Conservation (phyloP, 2,797 vertebrate genomes). For the Pampus argenteus region DNA sequence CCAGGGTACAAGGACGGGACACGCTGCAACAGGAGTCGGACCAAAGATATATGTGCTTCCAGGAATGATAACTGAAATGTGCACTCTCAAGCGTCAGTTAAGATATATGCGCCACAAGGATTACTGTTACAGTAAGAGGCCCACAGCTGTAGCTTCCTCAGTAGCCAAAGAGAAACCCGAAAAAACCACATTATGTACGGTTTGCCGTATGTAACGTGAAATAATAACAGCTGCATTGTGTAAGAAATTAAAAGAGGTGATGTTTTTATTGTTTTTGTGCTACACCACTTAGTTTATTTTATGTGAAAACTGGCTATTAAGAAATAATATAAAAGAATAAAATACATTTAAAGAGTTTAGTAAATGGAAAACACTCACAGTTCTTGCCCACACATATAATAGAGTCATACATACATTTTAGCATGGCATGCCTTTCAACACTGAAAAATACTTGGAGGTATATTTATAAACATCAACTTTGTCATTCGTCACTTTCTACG, state of each 20-base stretch:
- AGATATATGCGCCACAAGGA: constrained; percentile 78
- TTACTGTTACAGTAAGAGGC: constrained; percentile 76
- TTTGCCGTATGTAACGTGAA: constrained; percentile 70
- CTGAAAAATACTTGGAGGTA: constrained; percentile 36
- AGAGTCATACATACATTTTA: constrained; percentile 19
- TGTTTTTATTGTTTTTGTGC: constrained; percentile 47
- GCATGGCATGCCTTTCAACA: constrained; percentile 37
- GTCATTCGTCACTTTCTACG: constrained; percentile 67
- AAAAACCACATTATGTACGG: constrained; percentile 74
- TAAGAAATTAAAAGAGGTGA: constrained; percentile 49
- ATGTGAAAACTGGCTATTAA: constrained; percentile 33
- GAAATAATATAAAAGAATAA: constrained; percentile 18
- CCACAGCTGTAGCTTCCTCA: constrained; percentile 80
- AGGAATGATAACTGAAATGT: constrained; percentile 78
- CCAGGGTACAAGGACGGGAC: constrained; percentile 61
- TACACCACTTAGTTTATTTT: constrained; percentile 35
- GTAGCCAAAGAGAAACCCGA: constrained; percentile 63
- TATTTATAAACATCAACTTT: constrained; percentile 57
- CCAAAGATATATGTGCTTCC: constrained; percentile 66
- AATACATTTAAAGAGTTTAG: constrained; percentile 6
- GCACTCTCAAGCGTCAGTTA: constrained; percentile 65
- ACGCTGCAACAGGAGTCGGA: constrained; percentile 39
- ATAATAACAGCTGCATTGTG: constrained; percentile 76
- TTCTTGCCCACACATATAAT: constrained; percentile 29
- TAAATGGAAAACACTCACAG: constrained; percentile 15